phyloP scores from a whole-genome alignment of 2,113 vertebrate genomes.

The Eretmochelys imbricata region DNA sequence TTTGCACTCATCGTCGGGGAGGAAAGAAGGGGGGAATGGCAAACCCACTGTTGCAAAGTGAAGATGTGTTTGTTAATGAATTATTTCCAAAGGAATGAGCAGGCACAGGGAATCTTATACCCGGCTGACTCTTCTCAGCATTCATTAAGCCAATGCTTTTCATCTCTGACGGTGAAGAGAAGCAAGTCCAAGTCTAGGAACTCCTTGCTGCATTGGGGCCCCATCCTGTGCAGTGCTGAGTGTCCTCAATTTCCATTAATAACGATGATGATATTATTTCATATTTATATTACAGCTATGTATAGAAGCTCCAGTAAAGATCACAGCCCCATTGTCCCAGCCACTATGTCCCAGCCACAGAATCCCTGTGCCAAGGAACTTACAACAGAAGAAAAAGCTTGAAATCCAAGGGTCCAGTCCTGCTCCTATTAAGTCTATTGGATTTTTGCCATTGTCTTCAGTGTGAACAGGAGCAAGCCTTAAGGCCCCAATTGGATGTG shows the following conservation, averaged over 20 bases:
- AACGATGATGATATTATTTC: neutral
- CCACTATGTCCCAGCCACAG: neutral
- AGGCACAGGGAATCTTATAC: neutral
- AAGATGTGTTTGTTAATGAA: slow-evolving; percentile 1
- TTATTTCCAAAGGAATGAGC: slow-evolving; percentile 7
- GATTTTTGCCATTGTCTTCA: neutral
- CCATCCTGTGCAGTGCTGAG: neutral
- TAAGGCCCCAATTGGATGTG: neutral
- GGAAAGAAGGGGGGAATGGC: neutral
- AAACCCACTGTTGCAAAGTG: neutral
- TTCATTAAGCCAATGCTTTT: neutral
- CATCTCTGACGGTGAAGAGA: neutral
- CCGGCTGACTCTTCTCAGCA: neutral
- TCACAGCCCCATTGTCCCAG: neutral
- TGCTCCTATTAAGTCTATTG: neutral
- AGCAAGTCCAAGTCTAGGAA: slow-evolving; percentile 2
- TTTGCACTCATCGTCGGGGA: neutral
- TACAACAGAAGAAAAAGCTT: neutral
- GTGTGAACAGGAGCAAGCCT: neutral
- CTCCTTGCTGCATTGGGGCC: neutral
- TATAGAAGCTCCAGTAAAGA: neutral
- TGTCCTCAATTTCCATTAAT: slow-evolving; percentile 4
- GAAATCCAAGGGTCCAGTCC: neutral
- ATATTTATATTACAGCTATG: neutral
- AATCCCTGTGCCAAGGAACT: neutral